Percentiles rank a stretch among this genome's conserved stretches.
These are phyloP conservation scores for Drosophila mercatorum DNA, from an alignment of 2,888 invertebrate species.

Conservation along the genomic window DNA sequence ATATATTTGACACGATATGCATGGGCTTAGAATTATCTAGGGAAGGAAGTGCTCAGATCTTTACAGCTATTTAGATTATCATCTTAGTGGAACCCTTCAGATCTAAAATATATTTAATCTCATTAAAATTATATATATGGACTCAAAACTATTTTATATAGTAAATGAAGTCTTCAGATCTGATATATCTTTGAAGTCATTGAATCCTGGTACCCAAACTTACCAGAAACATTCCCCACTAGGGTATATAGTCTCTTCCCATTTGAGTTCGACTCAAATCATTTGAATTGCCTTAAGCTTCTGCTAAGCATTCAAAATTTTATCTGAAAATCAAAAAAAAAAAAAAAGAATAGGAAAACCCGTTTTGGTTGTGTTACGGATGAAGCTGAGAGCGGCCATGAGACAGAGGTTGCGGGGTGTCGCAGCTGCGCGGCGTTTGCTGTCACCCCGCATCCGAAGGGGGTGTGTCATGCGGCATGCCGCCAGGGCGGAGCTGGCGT, in stretches of 20 bases:
- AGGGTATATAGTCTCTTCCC: neutral
- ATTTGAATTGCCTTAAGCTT: neutral
- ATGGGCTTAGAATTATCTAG: too few species aligned
- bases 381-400: conserved; percentile 12
- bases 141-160: too few species aligned
- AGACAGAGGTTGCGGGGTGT: conserved; percentile 11
- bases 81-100: too few species aligned
- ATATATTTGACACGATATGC: too few species aligned
- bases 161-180: too few species aligned
- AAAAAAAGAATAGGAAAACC: neutral
- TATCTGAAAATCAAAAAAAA: neutral
- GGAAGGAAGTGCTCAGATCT: too few species aligned
- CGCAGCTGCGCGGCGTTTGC: conserved; percentile 7
- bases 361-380: neutral
- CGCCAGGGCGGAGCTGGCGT: neutral
- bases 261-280: neutral
- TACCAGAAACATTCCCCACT: too few species aligned
- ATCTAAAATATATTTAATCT: too few species aligned
- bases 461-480: neutral
- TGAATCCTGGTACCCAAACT: too few species aligned
- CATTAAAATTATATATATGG: too few species aligned
- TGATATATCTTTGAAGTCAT: too few species aligned
- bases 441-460: conserved; percentile 9
- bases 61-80: too few species aligned
- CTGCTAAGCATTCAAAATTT: conserved; percentile 9